Conservation (phyloP, 2,888 invertebrate species). For the Synergus gifuensis region DNA sequence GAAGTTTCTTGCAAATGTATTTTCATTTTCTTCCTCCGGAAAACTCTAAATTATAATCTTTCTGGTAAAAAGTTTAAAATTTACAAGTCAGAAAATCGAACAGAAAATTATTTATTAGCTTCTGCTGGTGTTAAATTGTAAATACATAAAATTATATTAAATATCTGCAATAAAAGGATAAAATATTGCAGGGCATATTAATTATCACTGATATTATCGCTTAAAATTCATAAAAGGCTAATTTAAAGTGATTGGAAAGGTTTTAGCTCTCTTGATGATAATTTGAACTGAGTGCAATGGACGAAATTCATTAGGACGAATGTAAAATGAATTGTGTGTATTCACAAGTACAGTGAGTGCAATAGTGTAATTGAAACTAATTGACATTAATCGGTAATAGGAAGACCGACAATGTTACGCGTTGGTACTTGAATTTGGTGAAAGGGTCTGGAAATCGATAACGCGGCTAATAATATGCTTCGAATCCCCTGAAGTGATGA, state of each 20-base stretch:
- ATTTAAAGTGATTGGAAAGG: not conserved
- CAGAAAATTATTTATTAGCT: no score
- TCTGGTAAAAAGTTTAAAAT: no score
- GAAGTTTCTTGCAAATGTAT: not conserved
- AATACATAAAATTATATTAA: no score
- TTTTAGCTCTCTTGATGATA: not conserved
- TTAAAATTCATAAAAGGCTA: not conserved
- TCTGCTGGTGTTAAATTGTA: no score
- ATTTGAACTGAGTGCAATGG: not conserved
- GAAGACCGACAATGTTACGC: conserved; percentile 44
- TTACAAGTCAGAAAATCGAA: no score
- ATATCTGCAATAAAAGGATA: no score
- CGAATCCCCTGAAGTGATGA: conserved; percentile 64
- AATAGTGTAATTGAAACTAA: conserved; percentile 7
- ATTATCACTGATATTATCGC: not conserved
- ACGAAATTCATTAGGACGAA: not conserved
- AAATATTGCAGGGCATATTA: not conserved
- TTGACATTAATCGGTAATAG: conserved; percentile 17
- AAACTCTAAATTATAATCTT: no score
- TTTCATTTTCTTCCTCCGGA: not conserved
- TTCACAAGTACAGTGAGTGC: not conserved
- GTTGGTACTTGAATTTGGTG: conserved; percentile 17
- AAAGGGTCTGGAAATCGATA: conserved; percentile 57
- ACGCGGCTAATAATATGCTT: conserved; percentile 59
- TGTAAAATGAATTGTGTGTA: not conserved